Evolutionary conservation across 2,113 vertebrate genomes (phyloP).

Genomic region (Cardinalis cardinalis): DNA sequence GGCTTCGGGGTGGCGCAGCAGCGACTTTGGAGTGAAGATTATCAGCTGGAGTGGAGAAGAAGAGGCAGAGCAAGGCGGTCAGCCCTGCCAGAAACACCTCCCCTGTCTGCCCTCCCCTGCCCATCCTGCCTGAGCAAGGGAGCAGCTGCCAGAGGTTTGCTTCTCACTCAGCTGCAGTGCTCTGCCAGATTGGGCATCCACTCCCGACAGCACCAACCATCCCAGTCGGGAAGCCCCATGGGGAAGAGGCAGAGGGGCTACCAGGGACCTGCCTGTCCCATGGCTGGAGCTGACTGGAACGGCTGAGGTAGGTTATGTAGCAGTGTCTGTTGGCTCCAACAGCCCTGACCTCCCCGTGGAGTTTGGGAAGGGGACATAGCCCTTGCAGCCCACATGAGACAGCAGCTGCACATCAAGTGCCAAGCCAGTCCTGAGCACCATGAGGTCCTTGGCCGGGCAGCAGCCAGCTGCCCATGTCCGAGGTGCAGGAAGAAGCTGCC

Average conservation of each 20-base stretch:
- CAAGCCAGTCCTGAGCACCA: background rate
- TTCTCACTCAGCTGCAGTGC: background rate
- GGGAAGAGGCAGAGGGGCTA: background rate
- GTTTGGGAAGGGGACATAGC: background rate
- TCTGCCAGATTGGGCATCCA: background rate
- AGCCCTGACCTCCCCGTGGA: fast-evolving
- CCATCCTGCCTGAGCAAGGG: background rate
- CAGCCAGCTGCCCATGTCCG: fast-evolving
- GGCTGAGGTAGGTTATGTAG: background rate
- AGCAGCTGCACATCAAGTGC: fast-evolving
- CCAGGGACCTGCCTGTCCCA: too few relatives aligned
- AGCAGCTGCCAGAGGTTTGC: background rate
- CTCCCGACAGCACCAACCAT: background rate
- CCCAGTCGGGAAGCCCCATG: background rate
- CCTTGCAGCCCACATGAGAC: fast-evolving
- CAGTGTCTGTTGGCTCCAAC: fast-evolving
- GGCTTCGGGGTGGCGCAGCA: conserved; percentile 90
- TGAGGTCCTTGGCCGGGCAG: background rate
- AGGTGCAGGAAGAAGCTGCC: background rate
- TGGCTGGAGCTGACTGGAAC: background rate
- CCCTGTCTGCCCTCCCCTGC: background rate
- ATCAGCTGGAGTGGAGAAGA: conserved; percentile 81
- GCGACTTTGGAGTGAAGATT: conserved; percentile 91
- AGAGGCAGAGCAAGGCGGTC: background rate
- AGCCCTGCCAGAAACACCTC: background rate